Evolutionary conservation across 2,888 invertebrate genomes (phyloP), one percentile per base, ranked within the genome.

Genomic region (Dermolepida albohirtum): DNA sequence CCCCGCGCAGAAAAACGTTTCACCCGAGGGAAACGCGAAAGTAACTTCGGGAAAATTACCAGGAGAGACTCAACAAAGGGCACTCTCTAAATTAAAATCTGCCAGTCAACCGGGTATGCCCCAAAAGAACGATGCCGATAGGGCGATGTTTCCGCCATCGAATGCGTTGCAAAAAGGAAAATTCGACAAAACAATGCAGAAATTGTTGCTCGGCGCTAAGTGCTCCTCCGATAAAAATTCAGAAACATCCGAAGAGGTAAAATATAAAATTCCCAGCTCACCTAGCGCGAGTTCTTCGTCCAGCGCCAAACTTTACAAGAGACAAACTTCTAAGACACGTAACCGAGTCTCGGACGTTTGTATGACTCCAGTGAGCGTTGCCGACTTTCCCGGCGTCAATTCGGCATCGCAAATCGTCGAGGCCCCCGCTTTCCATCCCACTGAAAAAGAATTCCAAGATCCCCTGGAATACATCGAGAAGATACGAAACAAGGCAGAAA

Each of bases 391-490:
- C 5, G 63, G 66, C 34, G 14, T 52, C 27, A 22, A 47, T 10
- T 5, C 57, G 14, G 16, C 50, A 34, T 86, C 88, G 0, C 86
- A 87, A 74, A 83, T 92, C 72, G 87, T 90, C 0, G 91, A 93
- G 71, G 94, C 94, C 0, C 94, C 93, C 0, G 88, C 90, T 0
- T 96, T 92, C 80, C 86, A 90, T 77, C 96, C 95, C 0, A 90
- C 90, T 0, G 91, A 91, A 70, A 91, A 91, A 74, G 95, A 96
- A 78, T 96, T 96, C 78, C 86, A 90, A 80, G 95, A 97, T 85
- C 96, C 96, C 0, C 83, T 96, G 5, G 89, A 90, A 69, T 97
- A 93, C 76, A 93, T 96, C 67, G 92, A 93, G 70, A 89, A 91
- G 69, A 93, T 96, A 39, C 87, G 90, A 59, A 87, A 89, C 0